Evolutionary conservation across 2,888 invertebrate genomes (phyloP).

Genomic region (Mythimna loreyi): DNA sequence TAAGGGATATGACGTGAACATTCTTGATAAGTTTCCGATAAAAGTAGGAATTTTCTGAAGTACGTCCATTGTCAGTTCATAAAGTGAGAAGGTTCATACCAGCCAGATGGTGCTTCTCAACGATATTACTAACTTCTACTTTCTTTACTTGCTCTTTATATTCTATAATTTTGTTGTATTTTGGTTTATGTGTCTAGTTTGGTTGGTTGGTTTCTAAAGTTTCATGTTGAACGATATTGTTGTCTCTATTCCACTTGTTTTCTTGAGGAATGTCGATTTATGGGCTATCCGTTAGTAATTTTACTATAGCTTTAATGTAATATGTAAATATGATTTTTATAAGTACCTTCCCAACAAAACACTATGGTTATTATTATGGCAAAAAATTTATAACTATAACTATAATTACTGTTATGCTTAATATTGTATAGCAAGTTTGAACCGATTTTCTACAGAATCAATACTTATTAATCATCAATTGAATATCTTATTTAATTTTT

Average conservation of each 20-base stretch:
- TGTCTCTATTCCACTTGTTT: too few relatives aligned
- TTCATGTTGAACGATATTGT: neutral
- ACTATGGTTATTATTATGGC: too few relatives aligned
- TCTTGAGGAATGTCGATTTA: neutral
- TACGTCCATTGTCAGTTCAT: slow-evolving; percentile 55
- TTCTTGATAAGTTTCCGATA: slow-evolving; percentile 55
- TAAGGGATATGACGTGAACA: slow-evolving; percentile 44
- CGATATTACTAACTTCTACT: slow-evolving; percentile 52
- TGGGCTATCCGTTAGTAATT: neutral
- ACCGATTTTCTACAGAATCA: neutral
- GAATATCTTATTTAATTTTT: too few relatives aligned
- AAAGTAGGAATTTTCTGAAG: slow-evolving; percentile 36
- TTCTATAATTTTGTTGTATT: slow-evolving; percentile 37
- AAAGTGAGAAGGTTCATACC: slow-evolving; percentile 50
- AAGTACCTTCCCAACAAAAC: too few relatives aligned
- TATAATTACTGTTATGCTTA: too few relatives aligned
- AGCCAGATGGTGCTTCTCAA: slow-evolving; percentile 56
- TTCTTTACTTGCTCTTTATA: slow-evolving; percentile 6
- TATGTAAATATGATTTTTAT: too few relatives aligned
- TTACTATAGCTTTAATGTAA: too few relatives aligned
- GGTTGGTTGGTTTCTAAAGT: neutral
- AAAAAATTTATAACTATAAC: too few relatives aligned
- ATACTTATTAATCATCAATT: too few relatives aligned
- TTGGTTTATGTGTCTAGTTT: slow-evolving; percentile 1
- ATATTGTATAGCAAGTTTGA: neutral